Conservation (phyloP, 2,888 invertebrate species). For the Harpalus rufipes region DNA sequence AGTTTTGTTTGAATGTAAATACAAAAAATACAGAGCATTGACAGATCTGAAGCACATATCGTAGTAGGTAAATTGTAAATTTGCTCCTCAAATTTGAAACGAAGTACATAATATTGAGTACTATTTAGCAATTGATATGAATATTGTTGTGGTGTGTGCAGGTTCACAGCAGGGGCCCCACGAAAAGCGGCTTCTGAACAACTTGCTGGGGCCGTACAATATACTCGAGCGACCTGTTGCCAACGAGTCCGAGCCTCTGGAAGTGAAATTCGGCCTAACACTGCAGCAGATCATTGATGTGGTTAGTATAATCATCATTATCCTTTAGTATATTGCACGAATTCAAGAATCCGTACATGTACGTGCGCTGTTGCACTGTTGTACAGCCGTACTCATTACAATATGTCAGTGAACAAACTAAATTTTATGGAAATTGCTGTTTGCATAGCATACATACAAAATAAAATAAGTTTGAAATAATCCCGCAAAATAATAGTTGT, state of each 20-base stretch:
- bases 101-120: neutral
- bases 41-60: no score
- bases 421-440: no score
- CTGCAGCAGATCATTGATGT: slow-evolving; percentile 96
- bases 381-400: neutral
- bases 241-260: slow-evolving; percentile 93
- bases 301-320: slow-evolving; percentile 82
- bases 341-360: slow-evolving; percentile 42
- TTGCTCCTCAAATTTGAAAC: neutral
- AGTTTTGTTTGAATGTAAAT: no score
- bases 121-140: neutral
- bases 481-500: neutral
- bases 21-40: no score
- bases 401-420: no score
- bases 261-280: slow-evolving; percentile 94
- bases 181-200: slow-evolving; percentile 92
- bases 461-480: neutral
- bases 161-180: slow-evolving; percentile 93
- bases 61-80: no score
- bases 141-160: slow-evolving; percentile 74
- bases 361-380: slow-evolving; percentile 15
- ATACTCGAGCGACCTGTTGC: slow-evolving; percentile 94
- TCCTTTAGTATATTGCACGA: neutral
- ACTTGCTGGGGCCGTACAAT: slow-evolving; percentile 90
- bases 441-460: neutral